phyloP scores from a whole-genome alignment of 2,797 vertebrate genomes.

The Ptychadena robeensis region DNA sequence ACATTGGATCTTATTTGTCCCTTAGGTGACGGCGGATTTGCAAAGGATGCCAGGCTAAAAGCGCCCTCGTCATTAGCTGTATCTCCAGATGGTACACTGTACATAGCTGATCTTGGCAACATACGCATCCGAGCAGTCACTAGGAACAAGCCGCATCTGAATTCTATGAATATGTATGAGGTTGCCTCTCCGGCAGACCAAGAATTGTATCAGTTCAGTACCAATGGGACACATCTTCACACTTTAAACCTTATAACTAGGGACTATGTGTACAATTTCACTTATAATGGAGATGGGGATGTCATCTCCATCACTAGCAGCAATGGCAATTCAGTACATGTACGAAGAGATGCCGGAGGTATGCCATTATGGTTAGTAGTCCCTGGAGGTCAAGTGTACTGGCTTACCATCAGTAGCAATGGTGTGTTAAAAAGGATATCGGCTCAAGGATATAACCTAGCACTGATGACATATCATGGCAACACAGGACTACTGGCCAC shows the following conservation, averaged over 20 bases:
- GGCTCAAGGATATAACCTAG: slow-evolving; percentile 92
- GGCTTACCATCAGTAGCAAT: slow-evolving; percentile 94
- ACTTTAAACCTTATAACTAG: slow-evolving; percentile 93
- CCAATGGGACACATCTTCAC: slow-evolving; percentile 90
- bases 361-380: slow-evolving; percentile 92
- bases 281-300: slow-evolving; percentile 85
- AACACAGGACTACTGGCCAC: slow-evolving; percentile 92
- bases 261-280: slow-evolving; percentile 92
- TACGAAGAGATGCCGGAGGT: slow-evolving; percentile 87
- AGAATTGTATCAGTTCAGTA: slow-evolving; percentile 92
- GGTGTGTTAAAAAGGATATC: slow-evolving; percentile 92
- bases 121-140: slow-evolving; percentile 90
- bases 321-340: slow-evolving; percentile 84
- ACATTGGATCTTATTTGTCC: slow-evolving; percentile 57
- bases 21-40: slow-evolving; percentile 91
- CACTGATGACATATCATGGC: slow-evolving; percentile 92
- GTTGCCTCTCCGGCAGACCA: slow-evolving; percentile 92
- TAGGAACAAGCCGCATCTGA: slow-evolving; percentile 86
- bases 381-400: slow-evolving; percentile 91
- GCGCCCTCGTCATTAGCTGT: slow-evolving; percentile 90
- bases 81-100: slow-evolving; percentile 89
- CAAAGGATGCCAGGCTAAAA: slow-evolving; percentile 92
- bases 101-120: slow-evolving; percentile 91
- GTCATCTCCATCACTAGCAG: slow-evolving; percentile 81
- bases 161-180: slow-evolving; percentile 82